A percentile compares a stretch with the other conserved stretches of the same genome.
Evolutionary conservation across 1,140 invertebrate genomes (phyloP).

Genomic region (Tenebrio molitor): DNA sequence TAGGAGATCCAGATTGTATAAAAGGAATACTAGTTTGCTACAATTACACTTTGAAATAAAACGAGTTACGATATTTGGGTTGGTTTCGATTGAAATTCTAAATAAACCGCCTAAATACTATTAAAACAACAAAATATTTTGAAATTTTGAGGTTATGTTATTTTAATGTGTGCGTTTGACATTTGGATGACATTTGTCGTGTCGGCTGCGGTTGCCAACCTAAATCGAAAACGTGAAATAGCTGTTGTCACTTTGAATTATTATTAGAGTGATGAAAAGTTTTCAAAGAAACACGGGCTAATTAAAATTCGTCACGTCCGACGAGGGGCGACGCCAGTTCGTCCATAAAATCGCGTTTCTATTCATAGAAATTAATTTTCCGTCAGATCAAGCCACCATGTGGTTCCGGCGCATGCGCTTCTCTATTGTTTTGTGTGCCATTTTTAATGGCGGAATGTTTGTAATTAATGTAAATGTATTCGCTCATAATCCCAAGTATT

Average conservation of each 20-base stretch:
- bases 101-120: neutral
- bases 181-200: too few species aligned
- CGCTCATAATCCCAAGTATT: neutral
- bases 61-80: too few species aligned
- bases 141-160: conserved; percentile 45
- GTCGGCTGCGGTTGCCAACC: conserved; percentile 7
- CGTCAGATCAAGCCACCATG: conserved; percentile 30
- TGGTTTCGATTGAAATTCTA: too few species aligned
- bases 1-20: neutral
- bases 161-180: conserved; percentile 3
- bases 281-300: too few species aligned
- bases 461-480: conserved; percentile 40
- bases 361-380: conserved; percentile 43
- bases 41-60: too few species aligned
- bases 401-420: conserved; percentile 14
- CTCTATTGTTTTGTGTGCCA: conserved; percentile 5
- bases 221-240: neutral
- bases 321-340: neutral
- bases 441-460: conserved; percentile 45
- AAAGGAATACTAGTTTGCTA: too few species aligned
- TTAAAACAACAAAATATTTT: neutral
- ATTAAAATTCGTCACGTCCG: conserved; percentile 16
- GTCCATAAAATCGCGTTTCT: conserved; percentile 2
- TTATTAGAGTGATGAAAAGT: too few species aligned
- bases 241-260: too few species aligned